Percentiles rank a stretch among this genome's conserved stretches.
Evolutionary conservation across 2,888 invertebrate species (phyloP).

Genomic region (Fissipunctia ypsillon): DNA sequence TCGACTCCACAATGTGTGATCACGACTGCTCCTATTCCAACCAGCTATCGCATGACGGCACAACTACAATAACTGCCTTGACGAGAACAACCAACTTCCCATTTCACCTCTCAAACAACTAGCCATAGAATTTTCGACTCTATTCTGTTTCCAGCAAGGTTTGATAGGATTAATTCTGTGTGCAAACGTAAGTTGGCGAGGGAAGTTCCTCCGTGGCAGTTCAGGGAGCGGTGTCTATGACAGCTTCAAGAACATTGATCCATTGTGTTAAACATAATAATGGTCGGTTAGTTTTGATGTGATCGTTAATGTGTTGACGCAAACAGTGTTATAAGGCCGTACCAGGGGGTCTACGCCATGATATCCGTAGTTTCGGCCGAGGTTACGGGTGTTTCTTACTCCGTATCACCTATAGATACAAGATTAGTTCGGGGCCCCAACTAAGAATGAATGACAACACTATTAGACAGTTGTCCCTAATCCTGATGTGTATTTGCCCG

Average conservation of each 20-base stretch:
- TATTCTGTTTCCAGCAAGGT: constrained; percentile 16
- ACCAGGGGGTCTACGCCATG: too few species aligned
- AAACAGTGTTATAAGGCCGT: constrained; percentile 24
- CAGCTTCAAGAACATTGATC: constrained; percentile 57
- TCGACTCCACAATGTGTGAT: constrained; percentile 39
- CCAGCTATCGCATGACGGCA: constrained; percentile 67
- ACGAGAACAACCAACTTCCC: constrained; percentile 38
- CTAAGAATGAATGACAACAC: too few species aligned
- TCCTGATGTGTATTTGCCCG: too few species aligned
- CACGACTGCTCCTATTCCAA: constrained; percentile 61
- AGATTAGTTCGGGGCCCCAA: too few species aligned
- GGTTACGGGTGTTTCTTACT: too few species aligned
- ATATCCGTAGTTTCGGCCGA: too few species aligned
- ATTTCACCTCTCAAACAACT: neutral
- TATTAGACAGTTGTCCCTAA: too few species aligned
- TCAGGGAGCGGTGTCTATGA: constrained; percentile 58
- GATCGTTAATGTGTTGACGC: constrained; percentile 45
- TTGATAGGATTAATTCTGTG: neutral
- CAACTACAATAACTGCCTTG: constrained; percentile 66
- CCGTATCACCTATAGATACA: too few species aligned
- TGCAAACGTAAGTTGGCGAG: constrained; percentile 20
- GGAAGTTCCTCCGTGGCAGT: constrained; percentile 39
- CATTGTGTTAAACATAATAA: constrained; percentile 56
- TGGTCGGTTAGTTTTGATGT: constrained; percentile 47
- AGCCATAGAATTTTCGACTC: constrained; percentile 25